Base-by-base conservation (phyloP, 92 coral and sea anemone genomes). In the Desmophyllum pertusum region DNA sequence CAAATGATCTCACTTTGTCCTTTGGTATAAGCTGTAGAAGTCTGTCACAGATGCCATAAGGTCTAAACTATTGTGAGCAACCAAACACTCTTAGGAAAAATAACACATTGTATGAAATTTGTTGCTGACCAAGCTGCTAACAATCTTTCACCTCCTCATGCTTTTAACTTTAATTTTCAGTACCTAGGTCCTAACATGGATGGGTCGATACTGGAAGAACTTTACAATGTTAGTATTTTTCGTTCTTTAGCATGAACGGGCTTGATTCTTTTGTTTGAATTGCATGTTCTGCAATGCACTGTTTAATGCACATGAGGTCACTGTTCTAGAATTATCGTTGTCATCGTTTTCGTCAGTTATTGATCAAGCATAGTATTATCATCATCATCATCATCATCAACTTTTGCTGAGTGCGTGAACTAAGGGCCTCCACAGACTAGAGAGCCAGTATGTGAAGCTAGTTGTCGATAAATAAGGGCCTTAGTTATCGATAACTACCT, bases 141-240 rank as follows among this genome's bases (percentile, higher is more conserved):
- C 27, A 25, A 3, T 46, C 77, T 9, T 72, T 72, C 5, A 42
- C 36, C 42, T 40, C 74, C 71, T 81, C 40, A 79, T n/a, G 36
- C 62, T 79, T 79, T 38, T 48, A 72, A 75, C 73, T 82, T 82
- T 82, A 57, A 82, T 50, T 82, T 81, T 59, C 86, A 82, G 86
- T 73, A 71, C 70, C 72, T 82, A 73, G 70, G 59, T 69, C 78
- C 79, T 82, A 82, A 42, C 79, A 30, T 40, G 79, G 86, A 82
- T 57, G 86, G 52, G 35, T 82, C 86, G 3, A 9, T 71, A 27
- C 86, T 82, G 86, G 86, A 82, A 59, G 86, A 82, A n/a, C 59
- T 82, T 82, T 82, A 71, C 73, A 40, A 82, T 53, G 86, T 82
- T 82, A 82, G 86, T 82, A 82, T 18, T 38, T 72, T 70, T 71